Evolutionary conservation across 1,140 invertebrate genomes (phyloP).

Genomic region (Episyrphus balteatus): DNA sequence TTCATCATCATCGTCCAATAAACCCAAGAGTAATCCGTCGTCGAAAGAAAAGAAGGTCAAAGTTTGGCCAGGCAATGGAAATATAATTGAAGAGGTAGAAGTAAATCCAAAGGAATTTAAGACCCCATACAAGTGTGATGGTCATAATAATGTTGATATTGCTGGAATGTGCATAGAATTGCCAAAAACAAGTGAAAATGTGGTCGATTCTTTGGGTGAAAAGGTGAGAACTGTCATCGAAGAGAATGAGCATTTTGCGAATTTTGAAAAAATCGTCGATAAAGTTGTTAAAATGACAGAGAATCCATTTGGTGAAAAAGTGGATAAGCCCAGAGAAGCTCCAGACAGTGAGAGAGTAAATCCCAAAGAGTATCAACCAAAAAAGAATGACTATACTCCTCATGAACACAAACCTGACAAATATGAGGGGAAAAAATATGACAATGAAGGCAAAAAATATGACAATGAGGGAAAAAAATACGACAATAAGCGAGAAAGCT

Average conservation of each 20-base stretch:
- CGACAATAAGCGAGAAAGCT: constrained; percentile 12
- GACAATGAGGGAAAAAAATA: neutral
- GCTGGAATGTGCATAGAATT: constrained; percentile 24
- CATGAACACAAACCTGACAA: too few species aligned
- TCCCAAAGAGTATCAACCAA: neutral
- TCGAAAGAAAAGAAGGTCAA: constrained; percentile 7
- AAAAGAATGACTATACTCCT: too few species aligned
- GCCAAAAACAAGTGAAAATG: too few species aligned
- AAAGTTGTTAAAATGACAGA: too few species aligned
- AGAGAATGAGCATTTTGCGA: too few species aligned
- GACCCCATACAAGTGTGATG: constrained; percentile 16
- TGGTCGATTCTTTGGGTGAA: too few species aligned
- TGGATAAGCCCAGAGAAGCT: neutral
- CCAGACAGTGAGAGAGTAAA: neutral
- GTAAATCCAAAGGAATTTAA: constrained; percentile 22
- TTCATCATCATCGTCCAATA: too few species aligned
- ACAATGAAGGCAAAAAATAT: constrained; percentile 7
- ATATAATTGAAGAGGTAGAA: constrained; percentile 13
- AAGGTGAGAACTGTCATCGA: too few species aligned
- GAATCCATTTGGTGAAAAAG: too few species aligned
- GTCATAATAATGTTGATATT: constrained; percentile 20
- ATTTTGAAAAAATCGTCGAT: too few species aligned
- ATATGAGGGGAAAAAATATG: too few species aligned
- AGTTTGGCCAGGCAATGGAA: constrained; percentile 22
- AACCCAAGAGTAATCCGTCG: too few species aligned